Conservation (phyloP, 2,113 vertebrate genomes). For the Egretta garzetta region DNA sequence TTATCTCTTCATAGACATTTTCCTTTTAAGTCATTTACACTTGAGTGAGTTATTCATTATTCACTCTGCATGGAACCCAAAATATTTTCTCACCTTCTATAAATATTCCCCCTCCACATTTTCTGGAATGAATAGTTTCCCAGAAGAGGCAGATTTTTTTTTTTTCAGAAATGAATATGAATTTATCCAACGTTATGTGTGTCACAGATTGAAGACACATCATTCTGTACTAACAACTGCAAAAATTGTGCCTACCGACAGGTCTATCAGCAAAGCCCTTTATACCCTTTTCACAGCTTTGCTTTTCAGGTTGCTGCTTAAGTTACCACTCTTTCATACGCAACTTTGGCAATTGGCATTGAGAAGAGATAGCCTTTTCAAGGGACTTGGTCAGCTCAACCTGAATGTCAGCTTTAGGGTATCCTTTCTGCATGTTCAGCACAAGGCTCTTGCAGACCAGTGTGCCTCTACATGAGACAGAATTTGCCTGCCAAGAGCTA, state of each 20-base stretch:
- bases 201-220: slow-evolving; percentile 17
- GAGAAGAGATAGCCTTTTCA: background rate
- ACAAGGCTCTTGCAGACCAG: background rate
- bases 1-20: slow-evolving; percentile 23
- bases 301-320: background rate
- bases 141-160: background rate
- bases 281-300: background rate
- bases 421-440: background rate
- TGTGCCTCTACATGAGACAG: background rate
- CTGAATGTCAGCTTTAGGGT: background rate
- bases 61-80: slow-evolving; percentile 9
- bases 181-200: background rate
- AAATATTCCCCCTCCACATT: slow-evolving; percentile 2
- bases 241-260: background rate
- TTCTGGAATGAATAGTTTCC: slow-evolving; percentile 25
- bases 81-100: slow-evolving; percentile 57
- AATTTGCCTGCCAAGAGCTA: background rate
- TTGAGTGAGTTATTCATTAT: slow-evolving; percentile 36
- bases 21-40: slow-evolving; percentile 16
- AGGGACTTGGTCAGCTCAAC: background rate
- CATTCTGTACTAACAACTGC: background rate
- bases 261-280: background rate
- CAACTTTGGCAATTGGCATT: background rate
- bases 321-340: background rate
- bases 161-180: background rate